Conservation (phyloP, 2,888 invertebrate species). For the Oxycera nigricornis region DNA sequence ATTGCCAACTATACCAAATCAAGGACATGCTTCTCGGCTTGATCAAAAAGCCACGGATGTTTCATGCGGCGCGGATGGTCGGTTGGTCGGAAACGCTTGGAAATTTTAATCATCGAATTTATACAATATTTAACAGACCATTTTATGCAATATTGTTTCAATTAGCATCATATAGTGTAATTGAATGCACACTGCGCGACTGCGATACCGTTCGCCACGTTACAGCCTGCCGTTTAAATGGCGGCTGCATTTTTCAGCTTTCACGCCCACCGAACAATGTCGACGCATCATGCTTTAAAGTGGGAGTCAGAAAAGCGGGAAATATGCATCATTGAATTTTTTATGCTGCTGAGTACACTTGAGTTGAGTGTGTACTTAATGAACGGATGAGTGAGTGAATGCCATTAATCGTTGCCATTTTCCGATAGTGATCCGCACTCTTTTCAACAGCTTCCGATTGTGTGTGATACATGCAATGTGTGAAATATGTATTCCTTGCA, state of each 20-base stretch:
- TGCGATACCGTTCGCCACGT: not conserved
- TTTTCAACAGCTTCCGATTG: slow-evolving; percentile 15
- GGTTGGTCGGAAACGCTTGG: not conserved
- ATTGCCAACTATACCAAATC: not conserved
- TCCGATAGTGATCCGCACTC: not conserved
- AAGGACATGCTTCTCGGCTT: not conserved
- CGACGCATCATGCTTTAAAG: not conserved
- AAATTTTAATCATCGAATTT: slow-evolving; percentile 25
- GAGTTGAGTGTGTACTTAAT: not conserved
- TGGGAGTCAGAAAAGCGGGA: not conserved
- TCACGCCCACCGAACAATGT: not conserved
- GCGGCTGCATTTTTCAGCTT: not conserved
- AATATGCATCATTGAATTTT: not conserved
- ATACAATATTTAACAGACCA: slow-evolving; percentile 24
- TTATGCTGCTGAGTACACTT: not conserved
- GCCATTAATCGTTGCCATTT: slow-evolving; percentile 4
- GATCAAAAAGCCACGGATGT: not conserved
- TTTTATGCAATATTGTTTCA: slow-evolving; percentile 32
- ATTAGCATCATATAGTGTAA: slow-evolving; percentile 15
- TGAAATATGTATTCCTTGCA: no score
- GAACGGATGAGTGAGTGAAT: not conserved
- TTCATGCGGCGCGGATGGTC: not conserved
- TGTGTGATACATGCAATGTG: slow-evolving; percentile 8
- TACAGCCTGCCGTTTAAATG: not conserved
- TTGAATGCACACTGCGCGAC: not conserved